Evolutionary conservation across 2,113 vertebrate species (phyloP).

Genomic region (Sinocyclocheilus anshuiensis): DNA sequence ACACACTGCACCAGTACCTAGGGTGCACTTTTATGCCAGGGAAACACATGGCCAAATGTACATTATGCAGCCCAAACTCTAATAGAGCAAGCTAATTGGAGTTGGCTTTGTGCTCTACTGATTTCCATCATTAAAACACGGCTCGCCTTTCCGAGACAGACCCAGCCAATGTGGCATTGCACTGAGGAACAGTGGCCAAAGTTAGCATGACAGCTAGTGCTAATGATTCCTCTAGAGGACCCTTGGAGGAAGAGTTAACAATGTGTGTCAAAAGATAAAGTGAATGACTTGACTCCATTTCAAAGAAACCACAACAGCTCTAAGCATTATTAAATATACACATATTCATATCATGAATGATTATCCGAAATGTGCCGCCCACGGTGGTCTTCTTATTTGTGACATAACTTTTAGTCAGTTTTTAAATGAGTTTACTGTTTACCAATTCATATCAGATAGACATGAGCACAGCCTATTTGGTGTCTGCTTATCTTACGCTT

Average conservation of each 20-base stretch:
- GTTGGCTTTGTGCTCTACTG: conserved; percentile 67
- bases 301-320: conserved; percentile 4
- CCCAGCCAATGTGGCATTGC: conserved; percentile 57
- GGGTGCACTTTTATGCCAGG: conserved; percentile 40
- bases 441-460: conserved; percentile 13
- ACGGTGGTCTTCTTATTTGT: background rate
- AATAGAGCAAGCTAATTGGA: conserved; percentile 75
- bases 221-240: conserved; percentile 52
- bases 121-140: conserved; percentile 66
- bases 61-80: conserved; percentile 64
- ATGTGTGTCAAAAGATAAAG: conserved; percentile 20
- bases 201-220: conserved; percentile 46
- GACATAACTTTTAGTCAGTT: background rate
- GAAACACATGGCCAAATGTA: conserved; percentile 48
- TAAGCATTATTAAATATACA: conserved; percentile 37
- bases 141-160: conserved; percentile 62
- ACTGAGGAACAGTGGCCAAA: conserved; percentile 50
- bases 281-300: conserved; percentile 17
- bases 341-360: background rate
- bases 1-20: conserved; percentile 13
- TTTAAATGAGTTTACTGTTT: conserved; percentile 22
- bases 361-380: background rate
- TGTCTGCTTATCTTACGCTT: background rate
- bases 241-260: conserved; percentile 15
- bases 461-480: background rate